These are phyloP conservation scores for Hiodon alosoides DNA, from an alignment of 2,113 vertebrate species.

Conservation along the genomic window DNA sequence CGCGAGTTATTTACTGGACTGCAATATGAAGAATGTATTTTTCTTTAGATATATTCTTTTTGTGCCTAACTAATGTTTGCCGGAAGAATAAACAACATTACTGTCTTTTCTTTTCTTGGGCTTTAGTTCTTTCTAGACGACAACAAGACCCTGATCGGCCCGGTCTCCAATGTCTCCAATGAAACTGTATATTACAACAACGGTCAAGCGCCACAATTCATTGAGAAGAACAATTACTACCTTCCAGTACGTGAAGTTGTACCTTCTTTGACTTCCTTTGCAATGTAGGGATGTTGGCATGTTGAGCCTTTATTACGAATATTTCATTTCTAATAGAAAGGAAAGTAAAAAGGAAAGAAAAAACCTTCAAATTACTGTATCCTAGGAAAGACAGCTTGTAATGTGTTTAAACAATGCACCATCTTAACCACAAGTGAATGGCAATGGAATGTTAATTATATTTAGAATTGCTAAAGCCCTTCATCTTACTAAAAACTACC, in stretches of 20 bases:
- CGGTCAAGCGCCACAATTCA: slow-evolving; percentile 54
- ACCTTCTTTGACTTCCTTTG: not conserved
- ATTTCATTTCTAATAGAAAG: too few species aligned
- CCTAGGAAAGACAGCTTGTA: too few species aligned
- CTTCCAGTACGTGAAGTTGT: slow-evolving; percentile 76
- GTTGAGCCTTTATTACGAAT: too few species aligned
- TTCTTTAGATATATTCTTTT: not conserved
- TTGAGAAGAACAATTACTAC: slow-evolving; percentile 76
- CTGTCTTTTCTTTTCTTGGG: slow-evolving; percentile 25
- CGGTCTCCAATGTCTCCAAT: slow-evolving; percentile 71
- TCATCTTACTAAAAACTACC: too few species aligned
- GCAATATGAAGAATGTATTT: too few species aligned
- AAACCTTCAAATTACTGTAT: too few species aligned
- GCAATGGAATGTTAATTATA: too few species aligned
- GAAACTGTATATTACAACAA: slow-evolving; percentile 52
- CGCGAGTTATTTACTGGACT: not conserved
- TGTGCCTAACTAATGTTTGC: not conserved
- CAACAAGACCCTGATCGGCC: slow-evolving; percentile 43
- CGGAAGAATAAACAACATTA: not conserved
- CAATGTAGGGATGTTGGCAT: too few species aligned
- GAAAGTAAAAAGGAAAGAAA: too few species aligned
- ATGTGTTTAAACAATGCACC: too few species aligned
- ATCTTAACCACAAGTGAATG: too few species aligned
- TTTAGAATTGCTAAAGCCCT: too few species aligned
- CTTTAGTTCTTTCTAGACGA: slow-evolving; percentile 85